Base-by-base conservation (phyloP, 2,113 vertebrate genomes). In the Otocyon megalotis region DNA sequence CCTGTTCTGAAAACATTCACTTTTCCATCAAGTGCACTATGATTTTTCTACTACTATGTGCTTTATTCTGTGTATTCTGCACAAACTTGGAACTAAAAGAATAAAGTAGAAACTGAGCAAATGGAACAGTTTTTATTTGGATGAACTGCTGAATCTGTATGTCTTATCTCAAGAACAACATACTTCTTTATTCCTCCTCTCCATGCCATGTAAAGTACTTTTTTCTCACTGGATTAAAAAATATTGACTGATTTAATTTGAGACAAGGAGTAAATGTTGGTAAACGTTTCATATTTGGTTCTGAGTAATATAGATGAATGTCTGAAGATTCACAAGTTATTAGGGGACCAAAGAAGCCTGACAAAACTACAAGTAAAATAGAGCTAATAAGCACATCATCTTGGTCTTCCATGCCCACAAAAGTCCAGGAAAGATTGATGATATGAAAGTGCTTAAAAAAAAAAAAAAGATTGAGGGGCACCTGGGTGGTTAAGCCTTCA, bases 261-360 rank as follows among this genome's bases (percentile, higher is more conserved):
- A 79, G 63, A n/a, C 80, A 76, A 80, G 16, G 20, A 65, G 76
- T 67, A 43, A 74, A 84, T 85, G 37, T 93, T 74, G 67, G 14
- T 74, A 83, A 90, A 91, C 62, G n/a, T 95, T 95, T 48, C n/a
- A 62, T 20, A 90, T 94, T 96, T 80, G 14, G 32, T 95, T 92
- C 54, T 76, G 16, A 80, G 53, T 94, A 84, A 72, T 63, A 71
- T 5, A 76, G 56, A 88, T 43, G 11, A 84, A 56, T 77, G 7
- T 82, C 53, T 60, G 26, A 94, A 53, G 35, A 93, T 62, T 92
- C n/a, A 84, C 62, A 69, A 87, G 35, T 22, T 88, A 7, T 92
- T 79, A 92, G 48, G 8, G 60, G 63, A 89, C 24, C 9, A 32
- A 58, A 72, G 26, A 63, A 83, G 14, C 7, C n/a, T 85, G 14